Evolutionary conservation across 2,888 invertebrate genomes (phyloP).

Genomic region (Chrysomela aeneicollis): DNA sequence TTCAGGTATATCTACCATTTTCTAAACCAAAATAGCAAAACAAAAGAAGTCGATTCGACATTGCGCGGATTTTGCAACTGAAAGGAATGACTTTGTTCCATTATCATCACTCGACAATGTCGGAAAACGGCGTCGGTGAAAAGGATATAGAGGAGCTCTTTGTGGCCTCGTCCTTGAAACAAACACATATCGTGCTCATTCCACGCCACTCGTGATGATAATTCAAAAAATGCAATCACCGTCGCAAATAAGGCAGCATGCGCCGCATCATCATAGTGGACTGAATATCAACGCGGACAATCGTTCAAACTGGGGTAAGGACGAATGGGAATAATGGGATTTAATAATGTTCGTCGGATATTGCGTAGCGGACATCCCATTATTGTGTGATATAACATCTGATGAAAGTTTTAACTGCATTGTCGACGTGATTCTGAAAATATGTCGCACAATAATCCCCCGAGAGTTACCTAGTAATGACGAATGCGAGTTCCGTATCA

Average conservation of each 20-base stretch:
- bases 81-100: not conserved
- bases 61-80: not conserved
- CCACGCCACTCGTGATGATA: slow-evolving; percentile 1
- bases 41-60: too few relatives aligned
- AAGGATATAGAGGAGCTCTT: slow-evolving; percentile 5
- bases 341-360: slow-evolving; percentile 28
- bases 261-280: not conserved
- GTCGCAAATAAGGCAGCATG: slow-evolving; percentile 7
- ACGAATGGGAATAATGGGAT: slow-evolving; percentile 16
- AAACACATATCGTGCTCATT: not conserved
- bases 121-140: not conserved
- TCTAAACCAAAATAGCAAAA: too few relatives aligned
- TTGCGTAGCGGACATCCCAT: slow-evolving; percentile 20
- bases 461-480: not conserved
- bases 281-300: slow-evolving; percentile 21
- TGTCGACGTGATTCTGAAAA: slow-evolving; percentile 7
- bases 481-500: not conserved
- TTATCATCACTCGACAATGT: not conserved
- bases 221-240: slow-evolving; percentile 5
- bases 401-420: slow-evolving; percentile 27
- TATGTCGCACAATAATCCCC: not conserved
- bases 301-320: slow-evolving; percentile 30
- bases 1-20: too few relatives aligned
- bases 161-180: not conserved
- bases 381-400: slow-evolving; percentile 20